phyloP scores from a whole-genome alignment of 2,888 invertebrate species.

The Villa cingulata region DNA sequence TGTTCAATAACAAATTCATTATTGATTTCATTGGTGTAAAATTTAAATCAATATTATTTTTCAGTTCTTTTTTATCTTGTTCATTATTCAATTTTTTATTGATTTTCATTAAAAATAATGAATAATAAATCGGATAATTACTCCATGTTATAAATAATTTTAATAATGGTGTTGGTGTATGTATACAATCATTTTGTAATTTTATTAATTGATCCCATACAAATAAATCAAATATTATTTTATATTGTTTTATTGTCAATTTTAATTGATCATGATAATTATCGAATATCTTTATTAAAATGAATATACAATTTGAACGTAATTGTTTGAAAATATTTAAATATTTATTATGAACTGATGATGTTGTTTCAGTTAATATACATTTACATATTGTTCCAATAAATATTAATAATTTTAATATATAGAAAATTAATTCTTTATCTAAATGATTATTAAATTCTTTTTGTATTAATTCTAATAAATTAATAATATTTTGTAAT shows the following conservation, averaged over 20 bases:
- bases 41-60: conserved; percentile 35
- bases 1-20: conserved; percentile 55
- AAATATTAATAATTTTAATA: conserved; percentile 59
- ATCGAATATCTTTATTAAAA: conserved; percentile 59
- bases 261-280: conserved; percentile 57
- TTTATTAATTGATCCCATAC: conserved; percentile 70
- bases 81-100: not conserved
- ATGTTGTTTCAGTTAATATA: too few species aligned
- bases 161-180: conserved; percentile 67
- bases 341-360: conserved; percentile 35
- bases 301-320: conserved; percentile 46
- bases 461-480: conserved; percentile 61
- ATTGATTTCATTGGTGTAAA: conserved; percentile 51
- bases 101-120: conserved; percentile 41
- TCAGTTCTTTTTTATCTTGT: conserved; percentile 29
- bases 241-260: conserved; percentile 55
- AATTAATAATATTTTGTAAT: conserved; percentile 59
- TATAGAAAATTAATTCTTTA: conserved; percentile 8
- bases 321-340: conserved; percentile 50
- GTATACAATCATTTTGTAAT: conserved; percentile 65
- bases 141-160: conserved; percentile 72
- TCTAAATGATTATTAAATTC: conserved; percentile 44
- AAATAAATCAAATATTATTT: conserved; percentile 62
- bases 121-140: conserved; percentile 61
- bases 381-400: conserved; percentile 51